These are phyloP conservation scores for Grantiella picta DNA, from an alignment of 2,113 vertebrate species.

Conservation along the genomic window DNA sequence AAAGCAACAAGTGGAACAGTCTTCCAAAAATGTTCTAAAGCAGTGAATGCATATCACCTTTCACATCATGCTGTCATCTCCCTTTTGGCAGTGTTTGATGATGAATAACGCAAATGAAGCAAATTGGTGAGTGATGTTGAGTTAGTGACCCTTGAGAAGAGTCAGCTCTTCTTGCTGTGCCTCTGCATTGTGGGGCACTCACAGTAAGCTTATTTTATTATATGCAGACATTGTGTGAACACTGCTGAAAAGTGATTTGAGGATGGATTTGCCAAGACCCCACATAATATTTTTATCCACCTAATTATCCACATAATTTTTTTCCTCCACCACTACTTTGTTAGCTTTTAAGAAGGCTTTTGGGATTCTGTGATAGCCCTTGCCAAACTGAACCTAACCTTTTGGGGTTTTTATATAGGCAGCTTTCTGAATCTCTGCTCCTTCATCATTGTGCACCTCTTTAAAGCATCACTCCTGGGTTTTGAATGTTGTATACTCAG, in stretches of 20 bases:
- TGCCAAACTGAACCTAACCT: neutral
- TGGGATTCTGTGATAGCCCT: neutral
- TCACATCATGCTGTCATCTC: neutral
- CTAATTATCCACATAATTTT: no score
- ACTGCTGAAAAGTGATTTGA: neutral
- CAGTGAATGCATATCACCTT: neutral
- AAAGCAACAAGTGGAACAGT: neutral
- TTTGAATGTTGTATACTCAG: accelerated
- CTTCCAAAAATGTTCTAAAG: neutral
- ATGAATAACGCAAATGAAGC: accelerated
- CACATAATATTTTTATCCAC: neutral
- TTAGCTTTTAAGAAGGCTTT: neutral
- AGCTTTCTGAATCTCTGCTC: neutral
- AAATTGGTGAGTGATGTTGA: neutral
- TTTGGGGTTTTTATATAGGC: neutral
- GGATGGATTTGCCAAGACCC: neutral
- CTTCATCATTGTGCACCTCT: neutral
- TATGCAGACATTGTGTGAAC: neutral
- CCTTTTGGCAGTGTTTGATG: neutral
- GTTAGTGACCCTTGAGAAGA: neutral
- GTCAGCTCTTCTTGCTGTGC: neutral
- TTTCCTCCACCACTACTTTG: neutral
- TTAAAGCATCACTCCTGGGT: neutral
- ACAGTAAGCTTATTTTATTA: neutral
- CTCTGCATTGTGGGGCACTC: neutral